These are phyloP conservation scores for Bombus waltoni DNA, from an alignment of 1,140 invertebrate genomes.

Conservation along the genomic window DNA sequence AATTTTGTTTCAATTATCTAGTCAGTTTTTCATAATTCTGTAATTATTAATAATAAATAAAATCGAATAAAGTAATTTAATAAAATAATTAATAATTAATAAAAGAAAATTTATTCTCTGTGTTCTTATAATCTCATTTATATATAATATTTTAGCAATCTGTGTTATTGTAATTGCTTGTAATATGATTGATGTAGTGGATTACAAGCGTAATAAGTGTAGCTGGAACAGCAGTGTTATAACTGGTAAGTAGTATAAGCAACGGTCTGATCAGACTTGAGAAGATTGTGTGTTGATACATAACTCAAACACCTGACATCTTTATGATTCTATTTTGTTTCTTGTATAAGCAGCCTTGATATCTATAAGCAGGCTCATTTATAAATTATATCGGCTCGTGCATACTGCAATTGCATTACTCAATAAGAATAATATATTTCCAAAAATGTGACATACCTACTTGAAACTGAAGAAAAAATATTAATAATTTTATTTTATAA, in stretches of 20 bases:
- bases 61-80: neutral
- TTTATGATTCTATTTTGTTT: slow-evolving; percentile 9
- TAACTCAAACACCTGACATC: neutral
- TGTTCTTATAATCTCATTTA: neutral
- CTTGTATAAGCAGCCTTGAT: neutral
- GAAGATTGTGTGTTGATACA: neutral
- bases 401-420: neutral
- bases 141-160: neutral
- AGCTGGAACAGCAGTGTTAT: neutral
- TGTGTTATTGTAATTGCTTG: neutral
- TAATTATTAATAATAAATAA: neutral
- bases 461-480: neutral
- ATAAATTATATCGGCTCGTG: neutral
- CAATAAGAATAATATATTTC: neutral
- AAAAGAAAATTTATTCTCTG: neutral
- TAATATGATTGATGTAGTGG: neutral
- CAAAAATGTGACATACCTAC: neutral
- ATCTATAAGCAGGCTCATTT: neutral
- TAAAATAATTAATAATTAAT: neutral
- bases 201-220: neutral
- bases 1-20: neutral
- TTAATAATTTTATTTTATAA: neutral
- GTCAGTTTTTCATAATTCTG: neutral
- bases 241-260: slow-evolving; percentile 12
- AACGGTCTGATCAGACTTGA: neutral